phyloP scores from a whole-genome alignment of 1,140 invertebrate species.

The Drosophila tsacasi region DNA sequence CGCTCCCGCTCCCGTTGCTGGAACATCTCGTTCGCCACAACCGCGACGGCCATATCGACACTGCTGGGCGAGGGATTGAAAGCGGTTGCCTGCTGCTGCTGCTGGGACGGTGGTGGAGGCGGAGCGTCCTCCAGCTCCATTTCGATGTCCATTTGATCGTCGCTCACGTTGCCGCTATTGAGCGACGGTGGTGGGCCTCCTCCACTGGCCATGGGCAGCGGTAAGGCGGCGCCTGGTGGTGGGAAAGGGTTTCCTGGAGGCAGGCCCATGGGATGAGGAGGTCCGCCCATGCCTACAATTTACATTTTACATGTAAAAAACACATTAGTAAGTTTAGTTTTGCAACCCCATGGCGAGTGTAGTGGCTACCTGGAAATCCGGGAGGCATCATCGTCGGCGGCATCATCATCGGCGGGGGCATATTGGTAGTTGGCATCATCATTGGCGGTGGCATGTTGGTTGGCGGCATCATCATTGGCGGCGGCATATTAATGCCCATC shows the following conservation, averaged over 20 bases:
- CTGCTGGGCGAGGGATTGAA: constrained; percentile 73
- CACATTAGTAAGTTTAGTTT: not conserved
- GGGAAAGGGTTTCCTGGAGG: constrained; percentile 85
- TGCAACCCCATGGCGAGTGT: not conserved
- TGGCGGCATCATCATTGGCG: constrained; percentile 87
- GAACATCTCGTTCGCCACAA: constrained; percentile 61
- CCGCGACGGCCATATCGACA: constrained; percentile 49
- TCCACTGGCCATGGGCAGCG: constrained; percentile 54
- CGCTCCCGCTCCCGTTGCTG: constrained; percentile 40
- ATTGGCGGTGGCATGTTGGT: constrained; percentile 86
- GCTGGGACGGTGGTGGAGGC: constrained; percentile 34
- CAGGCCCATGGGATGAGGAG: constrained; percentile 69
- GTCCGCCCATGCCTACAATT: constrained; percentile 86
- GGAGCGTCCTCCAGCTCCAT: constrained; percentile 86
- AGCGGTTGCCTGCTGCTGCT: constrained; percentile 54
- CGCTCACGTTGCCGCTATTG: constrained; percentile 79
- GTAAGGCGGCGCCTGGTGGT: constrained; percentile 70
- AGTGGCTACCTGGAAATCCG: constrained; percentile 79
- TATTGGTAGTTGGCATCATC: constrained; percentile 84
- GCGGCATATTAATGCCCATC: constrained; percentile 86
- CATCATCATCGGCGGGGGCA: constrained; percentile 86
- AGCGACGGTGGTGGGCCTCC: constrained; percentile 8
- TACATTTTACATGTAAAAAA: constrained; percentile 16
- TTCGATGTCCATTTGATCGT: constrained; percentile 89
- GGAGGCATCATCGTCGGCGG: constrained; percentile 87